phyloP scores from a whole-genome alignment of 2,888 invertebrate genomes.

The Rhodophaea formosa region DNA sequence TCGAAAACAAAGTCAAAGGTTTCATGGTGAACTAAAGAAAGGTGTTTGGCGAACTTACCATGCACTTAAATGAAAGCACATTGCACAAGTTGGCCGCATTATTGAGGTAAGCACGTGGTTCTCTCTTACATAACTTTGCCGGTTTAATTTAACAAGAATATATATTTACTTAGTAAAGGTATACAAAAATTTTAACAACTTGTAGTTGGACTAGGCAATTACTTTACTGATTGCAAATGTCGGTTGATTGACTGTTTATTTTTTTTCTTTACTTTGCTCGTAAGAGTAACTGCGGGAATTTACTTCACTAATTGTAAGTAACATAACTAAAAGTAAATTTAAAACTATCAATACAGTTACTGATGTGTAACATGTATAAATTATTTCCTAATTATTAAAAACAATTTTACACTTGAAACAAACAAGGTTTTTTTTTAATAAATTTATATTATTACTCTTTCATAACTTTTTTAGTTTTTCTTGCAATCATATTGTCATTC shows the following conservation, averaged over 20 bases:
- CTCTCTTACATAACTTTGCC: conserved; percentile 2
- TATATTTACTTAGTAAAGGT: neutral
- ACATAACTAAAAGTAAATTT: no score
- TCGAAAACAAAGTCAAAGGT: conserved; percentile 4
- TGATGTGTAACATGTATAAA: no score
- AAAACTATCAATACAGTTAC: no score
- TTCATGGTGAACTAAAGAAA: conserved; percentile 24
- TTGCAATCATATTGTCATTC: no score
- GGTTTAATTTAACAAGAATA: conserved; percentile 5
- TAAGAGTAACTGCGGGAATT: no score
- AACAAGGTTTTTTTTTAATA: no score
- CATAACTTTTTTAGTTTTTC: no score
- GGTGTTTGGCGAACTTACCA: conserved; percentile 19
- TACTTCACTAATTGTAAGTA: no score
- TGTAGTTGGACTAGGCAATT: neutral
- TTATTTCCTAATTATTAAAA: no score
- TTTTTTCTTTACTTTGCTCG: no score
- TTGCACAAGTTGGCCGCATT: conserved; percentile 36
- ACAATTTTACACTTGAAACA: no score
- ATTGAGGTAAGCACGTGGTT: conserved; percentile 21
- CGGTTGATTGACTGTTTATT: neutral
- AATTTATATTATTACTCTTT: no score
- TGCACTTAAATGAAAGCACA: conserved; percentile 22
- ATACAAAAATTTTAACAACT: neutral
- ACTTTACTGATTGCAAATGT: neutral